These are phyloP conservation scores for Phrynocephalus forsythii DNA, from an alignment of 2,797 vertebrate genomes.

Conservation along the genomic window DNA sequence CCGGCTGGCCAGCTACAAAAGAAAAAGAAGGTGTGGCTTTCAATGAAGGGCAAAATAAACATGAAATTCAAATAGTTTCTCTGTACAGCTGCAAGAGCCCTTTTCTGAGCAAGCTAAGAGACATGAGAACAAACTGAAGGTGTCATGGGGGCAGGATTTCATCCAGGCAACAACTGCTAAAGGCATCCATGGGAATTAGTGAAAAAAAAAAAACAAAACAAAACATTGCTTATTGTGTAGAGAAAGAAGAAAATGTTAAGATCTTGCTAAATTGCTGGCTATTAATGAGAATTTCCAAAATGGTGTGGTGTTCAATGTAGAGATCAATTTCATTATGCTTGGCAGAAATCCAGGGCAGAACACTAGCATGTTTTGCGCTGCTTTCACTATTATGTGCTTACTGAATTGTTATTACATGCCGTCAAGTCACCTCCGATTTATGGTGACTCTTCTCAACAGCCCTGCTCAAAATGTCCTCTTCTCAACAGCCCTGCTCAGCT, in stretches of 20 bases:
- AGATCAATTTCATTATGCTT: no score
- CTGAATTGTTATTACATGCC: background rate
- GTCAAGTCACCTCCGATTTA: background rate
- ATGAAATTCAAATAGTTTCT: background rate
- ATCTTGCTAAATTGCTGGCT: background rate
- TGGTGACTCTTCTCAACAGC: background rate
- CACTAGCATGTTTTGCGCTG: no score
- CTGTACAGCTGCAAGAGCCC: background rate
- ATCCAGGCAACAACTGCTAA: background rate
- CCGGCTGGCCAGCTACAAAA: background rate
- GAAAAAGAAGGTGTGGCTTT: background rate
- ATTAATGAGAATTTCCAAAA: background rate
- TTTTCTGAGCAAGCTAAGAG: background rate
- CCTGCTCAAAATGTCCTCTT: background rate
- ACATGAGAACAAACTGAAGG: background rate
- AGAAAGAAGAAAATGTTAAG: background rate
- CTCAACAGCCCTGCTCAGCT: no score
- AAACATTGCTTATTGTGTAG: no score
- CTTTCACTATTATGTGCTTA: no score
- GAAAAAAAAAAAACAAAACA: background rate
- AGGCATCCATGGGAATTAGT: background rate
- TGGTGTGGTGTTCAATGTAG: no score
- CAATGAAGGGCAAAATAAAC: constrained; percentile 11
- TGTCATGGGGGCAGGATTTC: background rate
- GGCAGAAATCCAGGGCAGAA: no score